Base-by-base conservation (phyloP, 2,113 vertebrate genomes). In the Arenaria interpres region DNA sequence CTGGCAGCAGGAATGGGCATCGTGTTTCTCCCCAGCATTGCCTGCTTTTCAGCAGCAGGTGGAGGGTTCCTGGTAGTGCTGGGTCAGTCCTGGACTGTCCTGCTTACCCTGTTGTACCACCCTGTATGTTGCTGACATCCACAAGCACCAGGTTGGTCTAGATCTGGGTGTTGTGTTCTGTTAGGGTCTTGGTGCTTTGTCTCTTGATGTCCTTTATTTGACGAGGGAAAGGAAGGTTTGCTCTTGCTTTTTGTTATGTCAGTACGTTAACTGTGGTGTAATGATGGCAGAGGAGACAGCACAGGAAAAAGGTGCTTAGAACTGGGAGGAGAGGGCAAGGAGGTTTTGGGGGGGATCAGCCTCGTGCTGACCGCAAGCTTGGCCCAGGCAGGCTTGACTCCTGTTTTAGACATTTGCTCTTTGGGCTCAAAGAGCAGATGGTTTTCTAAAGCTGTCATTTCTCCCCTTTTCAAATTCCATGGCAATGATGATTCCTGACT, bases 71-170 rank as follows among this genome's bases (percentile, higher is more conserved):
- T 64, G 51, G 22, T 19, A 8, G 51, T 2, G 10, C 63, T n/a
- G 33, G 83, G 21, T 7, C 27, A 12, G 35, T 27, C 37, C n/a
- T 8, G 8, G 23, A 23, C 64, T 3, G 1, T 62, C 32, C 72
- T 15, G 16, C 62, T 62, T 46, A 7, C 25, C 76, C 24, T 2
- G 0, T 15, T 0, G 1, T 19, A 9, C 35, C 48, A 27, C 64
- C 25, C 56, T 43, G 72, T 19, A 2, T 17, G 4, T 24, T 1
- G 3, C n/a, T 12, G 5, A 2, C 32, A 5, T 12, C 57, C 30
- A 14, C 0, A 2, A 35, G 18, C 20, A 7, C 11, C 1, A 2
- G 16, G 50, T 35, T 0, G 1, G 21, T 23, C 14, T 53, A 82
- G 37, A 7, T 14, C 1, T 0, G 56, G 14, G 7, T 28, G 30